Percentiles rank a stretch among this genome's conserved stretches.
Evolutionary conservation across 1,140 invertebrate genomes (phyloP).

Genomic region (Drusus annulatus): DNA sequence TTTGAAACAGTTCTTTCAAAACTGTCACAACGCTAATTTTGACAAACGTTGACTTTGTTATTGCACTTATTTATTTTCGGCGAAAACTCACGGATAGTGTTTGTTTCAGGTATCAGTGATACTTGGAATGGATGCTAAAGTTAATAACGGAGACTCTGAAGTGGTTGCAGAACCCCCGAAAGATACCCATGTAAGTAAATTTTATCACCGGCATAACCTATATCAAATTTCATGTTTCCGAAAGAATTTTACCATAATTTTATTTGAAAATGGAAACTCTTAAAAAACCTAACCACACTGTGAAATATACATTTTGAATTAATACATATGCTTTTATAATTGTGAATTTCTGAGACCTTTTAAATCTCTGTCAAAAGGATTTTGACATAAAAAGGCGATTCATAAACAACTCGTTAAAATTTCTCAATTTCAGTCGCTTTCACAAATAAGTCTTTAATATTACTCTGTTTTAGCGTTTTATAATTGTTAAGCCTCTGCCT

Average conservation of each 20-base stretch:
- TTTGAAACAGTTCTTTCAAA: too few relatives aligned
- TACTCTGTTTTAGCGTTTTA: too few relatives aligned
- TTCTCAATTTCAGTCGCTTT: too few relatives aligned
- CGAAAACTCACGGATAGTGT: constrained; percentile 16
- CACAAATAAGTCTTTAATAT: too few relatives aligned
- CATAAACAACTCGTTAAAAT: background rate
- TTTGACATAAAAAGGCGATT: background rate
- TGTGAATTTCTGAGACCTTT: background rate
- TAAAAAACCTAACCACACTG: too few relatives aligned
- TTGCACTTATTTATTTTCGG: constrained; percentile 12
- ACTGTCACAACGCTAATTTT: too few relatives aligned
- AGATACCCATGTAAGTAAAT: constrained; percentile 41
- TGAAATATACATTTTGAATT: too few relatives aligned
- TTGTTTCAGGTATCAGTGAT: background rate
- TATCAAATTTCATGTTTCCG: constrained; percentile 27
- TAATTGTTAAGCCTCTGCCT: too few relatives aligned
- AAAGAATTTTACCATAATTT: background rate
- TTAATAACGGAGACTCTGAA: constrained; percentile 42
- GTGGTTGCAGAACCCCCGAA: constrained; percentile 30
- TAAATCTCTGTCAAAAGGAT: background rate
- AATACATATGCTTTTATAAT: too few relatives aligned
- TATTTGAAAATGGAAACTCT: background rate
- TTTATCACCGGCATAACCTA: constrained; percentile 44
- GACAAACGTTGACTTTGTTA: constrained; percentile 36
- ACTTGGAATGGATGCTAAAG: constrained; percentile 42